Evolutionary conservation across 1,140 invertebrate species (phyloP).

Genomic region (Lepidurus arcticus): DNA sequence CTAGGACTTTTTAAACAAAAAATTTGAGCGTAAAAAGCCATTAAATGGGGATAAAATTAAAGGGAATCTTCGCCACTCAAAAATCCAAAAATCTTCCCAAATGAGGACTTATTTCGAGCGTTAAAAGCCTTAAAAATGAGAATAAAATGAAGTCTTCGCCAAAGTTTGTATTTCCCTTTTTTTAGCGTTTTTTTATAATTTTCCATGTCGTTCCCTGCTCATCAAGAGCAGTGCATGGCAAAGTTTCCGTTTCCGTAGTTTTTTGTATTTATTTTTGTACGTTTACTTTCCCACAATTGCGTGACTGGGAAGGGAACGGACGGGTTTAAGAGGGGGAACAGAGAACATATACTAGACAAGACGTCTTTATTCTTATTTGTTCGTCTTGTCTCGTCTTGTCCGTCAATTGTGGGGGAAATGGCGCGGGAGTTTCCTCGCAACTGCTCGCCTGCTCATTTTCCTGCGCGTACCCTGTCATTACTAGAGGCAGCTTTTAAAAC

Average conservation of each 20-base stretch:
- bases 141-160: too few relatives aligned
- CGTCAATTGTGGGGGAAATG: not conserved
- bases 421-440: constrained; percentile 13
- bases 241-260: not conserved
- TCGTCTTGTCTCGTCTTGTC: not conserved
- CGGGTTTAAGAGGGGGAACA: not conserved
- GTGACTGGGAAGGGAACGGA: constrained; percentile 13
- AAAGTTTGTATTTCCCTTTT: not conserved
- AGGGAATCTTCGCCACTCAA: too few relatives aligned
- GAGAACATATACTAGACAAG: constrained; percentile 3
- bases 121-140: too few relatives aligned
- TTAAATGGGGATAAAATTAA: too few relatives aligned
- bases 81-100: too few relatives aligned
- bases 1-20: too few relatives aligned
- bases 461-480: constrained; percentile 9
- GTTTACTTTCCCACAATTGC: not conserved
- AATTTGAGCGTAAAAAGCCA: too few relatives aligned
- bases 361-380: constrained; percentile 20
- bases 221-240: not conserved
- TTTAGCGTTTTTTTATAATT: not conserved
- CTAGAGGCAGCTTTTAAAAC: constrained; percentile 3
- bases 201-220: not conserved
- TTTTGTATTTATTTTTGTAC: not conserved
- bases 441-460: constrained; percentile 11
- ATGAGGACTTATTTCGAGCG: too few relatives aligned